Evolutionary conservation across 2,113 vertebrate genomes (phyloP).

Genomic region (Bombycilla garrulus): DNA sequence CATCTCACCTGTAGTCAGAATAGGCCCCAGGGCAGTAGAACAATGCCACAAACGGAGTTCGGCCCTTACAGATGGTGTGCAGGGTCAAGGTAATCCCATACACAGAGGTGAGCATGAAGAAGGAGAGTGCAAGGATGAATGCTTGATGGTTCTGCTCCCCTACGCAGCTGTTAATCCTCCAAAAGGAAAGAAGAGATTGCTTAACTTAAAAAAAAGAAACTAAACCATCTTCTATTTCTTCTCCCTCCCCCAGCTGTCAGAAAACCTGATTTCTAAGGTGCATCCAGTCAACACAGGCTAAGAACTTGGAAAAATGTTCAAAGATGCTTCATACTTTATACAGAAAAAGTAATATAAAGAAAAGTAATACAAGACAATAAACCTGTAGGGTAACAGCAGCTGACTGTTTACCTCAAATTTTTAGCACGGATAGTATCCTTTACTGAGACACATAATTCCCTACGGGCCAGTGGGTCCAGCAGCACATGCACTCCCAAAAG

Average conservation of each 20-base stretch:
- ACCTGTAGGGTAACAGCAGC: fast-evolving
- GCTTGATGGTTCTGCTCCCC: slow-evolving; percentile 92
- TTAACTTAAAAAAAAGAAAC: not conserved
- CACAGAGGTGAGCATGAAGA: slow-evolving; percentile 90
- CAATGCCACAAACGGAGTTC: slow-evolving; percentile 79
- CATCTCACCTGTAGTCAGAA: slow-evolving; percentile 85
- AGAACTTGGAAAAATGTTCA: not conserved
- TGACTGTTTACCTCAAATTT: not conserved
- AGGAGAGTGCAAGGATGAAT: slow-evolving; percentile 88
- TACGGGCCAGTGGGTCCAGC: not conserved
- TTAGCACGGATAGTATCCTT: not conserved
- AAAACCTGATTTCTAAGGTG: not conserved
- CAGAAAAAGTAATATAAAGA: not conserved
- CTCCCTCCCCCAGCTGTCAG: not conserved
- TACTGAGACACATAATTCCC: not conserved
- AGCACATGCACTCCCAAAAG: not conserved
- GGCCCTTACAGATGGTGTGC: slow-evolving; percentile 82
- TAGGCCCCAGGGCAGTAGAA: slow-evolving; percentile 95
- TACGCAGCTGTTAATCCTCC: slow-evolving; percentile 97
- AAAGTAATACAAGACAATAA: not conserved
- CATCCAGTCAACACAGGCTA: not conserved
- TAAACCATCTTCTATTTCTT: not conserved
- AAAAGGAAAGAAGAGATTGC: slow-evolving; percentile 43
- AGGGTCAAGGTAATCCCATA: slow-evolving; percentile 91
- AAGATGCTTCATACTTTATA: not conserved